These are phyloP conservation scores for Trichacis sp. DNA, from an alignment of 2,888 invertebrate species.

Conservation along the genomic window DNA sequence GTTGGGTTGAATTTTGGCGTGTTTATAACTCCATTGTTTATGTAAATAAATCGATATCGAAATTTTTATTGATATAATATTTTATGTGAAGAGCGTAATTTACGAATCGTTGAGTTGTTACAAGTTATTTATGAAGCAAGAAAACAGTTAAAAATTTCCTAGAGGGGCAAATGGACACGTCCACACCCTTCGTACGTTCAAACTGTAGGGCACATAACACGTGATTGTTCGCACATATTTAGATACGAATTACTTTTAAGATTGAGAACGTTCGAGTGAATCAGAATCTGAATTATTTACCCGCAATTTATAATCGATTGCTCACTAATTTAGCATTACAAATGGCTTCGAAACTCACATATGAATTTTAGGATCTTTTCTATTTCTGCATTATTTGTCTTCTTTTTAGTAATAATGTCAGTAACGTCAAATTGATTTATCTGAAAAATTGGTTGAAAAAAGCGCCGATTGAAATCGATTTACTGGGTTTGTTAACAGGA, in stretches of 20 bases:
- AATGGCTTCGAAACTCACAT: background rate
- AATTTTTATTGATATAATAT: background rate
- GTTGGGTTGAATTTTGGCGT: background rate
- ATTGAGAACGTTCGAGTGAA: conserved; percentile 46
- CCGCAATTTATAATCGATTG: conserved; percentile 24
- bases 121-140: no score
- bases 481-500: background rate
- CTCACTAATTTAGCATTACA: background rate
- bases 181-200: conserved; percentile 34
- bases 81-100: background rate
- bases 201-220: conserved; percentile 64
- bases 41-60: background rate
- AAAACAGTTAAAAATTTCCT: background rate
- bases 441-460: background rate
- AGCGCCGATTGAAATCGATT: background rate
- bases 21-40: background rate
- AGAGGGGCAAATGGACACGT: conserved; percentile 28
- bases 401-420: no score
- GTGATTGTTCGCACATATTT: conserved; percentile 67
- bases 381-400: no score
- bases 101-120: background rate
- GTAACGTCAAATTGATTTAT: no score
- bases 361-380: no score
- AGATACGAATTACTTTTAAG: conserved; percentile 59
- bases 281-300: conserved; percentile 23